These are phyloP conservation scores for Prolemur simus DNA, from an alignment of 2,113 vertebrate genomes.

Conservation along the genomic window DNA sequence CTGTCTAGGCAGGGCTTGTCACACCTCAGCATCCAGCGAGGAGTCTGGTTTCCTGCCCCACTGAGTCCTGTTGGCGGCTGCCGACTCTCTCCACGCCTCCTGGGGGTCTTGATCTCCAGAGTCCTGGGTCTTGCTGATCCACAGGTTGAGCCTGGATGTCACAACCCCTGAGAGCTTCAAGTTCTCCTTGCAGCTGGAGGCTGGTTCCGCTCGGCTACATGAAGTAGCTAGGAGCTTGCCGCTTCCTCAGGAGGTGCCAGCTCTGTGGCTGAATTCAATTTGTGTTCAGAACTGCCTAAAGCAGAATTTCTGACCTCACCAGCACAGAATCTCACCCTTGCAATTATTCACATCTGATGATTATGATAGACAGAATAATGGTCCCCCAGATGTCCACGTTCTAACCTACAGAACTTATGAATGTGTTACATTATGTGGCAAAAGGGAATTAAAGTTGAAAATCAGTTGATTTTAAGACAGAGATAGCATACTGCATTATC, in stretches of 20 bases:
- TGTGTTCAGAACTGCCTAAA: not conserved
- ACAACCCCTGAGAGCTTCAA: too few relatives aligned
- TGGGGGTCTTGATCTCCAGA: too few relatives aligned
- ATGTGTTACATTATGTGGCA: not conserved
- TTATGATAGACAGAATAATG: not conserved
- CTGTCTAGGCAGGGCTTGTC: not conserved
- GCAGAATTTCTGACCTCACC: not conserved
- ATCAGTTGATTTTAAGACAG: not conserved
- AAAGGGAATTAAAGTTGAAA: not conserved
- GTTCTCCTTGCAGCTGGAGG: too few relatives aligned
- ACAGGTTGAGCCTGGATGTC: too few relatives aligned
- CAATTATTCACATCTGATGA: not conserved
- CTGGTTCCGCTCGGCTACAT: too few relatives aligned
- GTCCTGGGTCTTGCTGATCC: too few relatives aligned
- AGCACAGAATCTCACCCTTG: not conserved
- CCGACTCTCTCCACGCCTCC: not conserved
- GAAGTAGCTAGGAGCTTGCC: not conserved
- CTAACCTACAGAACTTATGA: not conserved
- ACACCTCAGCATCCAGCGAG: conserved; percentile 47
- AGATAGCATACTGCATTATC: not conserved
- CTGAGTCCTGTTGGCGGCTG: not conserved
- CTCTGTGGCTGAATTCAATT: not conserved
- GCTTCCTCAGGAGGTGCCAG: not conserved
- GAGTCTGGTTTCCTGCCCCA: not conserved
- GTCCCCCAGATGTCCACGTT: not conserved